Evolutionary conservation across 2,113 vertebrate genomes (phyloP).

Genomic region (Gyps fulvus): DNA sequence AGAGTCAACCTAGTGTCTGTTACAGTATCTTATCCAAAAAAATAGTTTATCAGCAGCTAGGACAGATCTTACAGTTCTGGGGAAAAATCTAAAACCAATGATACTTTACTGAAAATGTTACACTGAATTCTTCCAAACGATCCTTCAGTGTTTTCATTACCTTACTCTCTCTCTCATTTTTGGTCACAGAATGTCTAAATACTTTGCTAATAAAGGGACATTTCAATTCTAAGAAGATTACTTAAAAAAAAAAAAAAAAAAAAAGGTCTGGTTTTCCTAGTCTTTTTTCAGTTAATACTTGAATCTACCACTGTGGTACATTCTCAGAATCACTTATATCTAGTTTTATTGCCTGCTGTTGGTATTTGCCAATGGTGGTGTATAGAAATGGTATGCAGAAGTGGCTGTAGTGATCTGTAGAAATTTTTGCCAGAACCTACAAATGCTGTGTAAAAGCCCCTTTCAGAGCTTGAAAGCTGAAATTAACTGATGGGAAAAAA

Average conservation of each 20-base stretch:
- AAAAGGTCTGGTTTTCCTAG: neutral
- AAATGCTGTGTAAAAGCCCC: constrained; percentile 2
- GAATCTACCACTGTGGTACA: neutral
- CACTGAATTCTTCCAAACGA: neutral
- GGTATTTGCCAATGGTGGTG: neutral
- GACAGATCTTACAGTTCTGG: neutral
- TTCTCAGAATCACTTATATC: neutral
- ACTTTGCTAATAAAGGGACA: neutral
- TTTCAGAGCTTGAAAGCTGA: constrained; percentile 38
- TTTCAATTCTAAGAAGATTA: neutral
- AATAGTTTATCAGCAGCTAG: neutral
- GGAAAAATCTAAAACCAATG: neutral
- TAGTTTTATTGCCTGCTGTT: neutral
- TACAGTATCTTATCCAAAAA: neutral
- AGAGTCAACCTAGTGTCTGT: neutral
- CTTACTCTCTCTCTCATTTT: neutral
- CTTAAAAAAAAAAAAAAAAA: neutral
- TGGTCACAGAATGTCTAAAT: neutral
- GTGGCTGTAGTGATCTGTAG: neutral
- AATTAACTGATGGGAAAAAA: constrained; percentile 25
- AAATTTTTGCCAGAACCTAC: neutral
- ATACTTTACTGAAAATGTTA: neutral
- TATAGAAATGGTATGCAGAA: neutral
- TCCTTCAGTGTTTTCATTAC: neutral
- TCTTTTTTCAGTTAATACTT: neutral